These are phyloP conservation scores for Saccostrea echinata DNA, from an alignment of 1,140 invertebrate species.

Conservation along the genomic window DNA sequence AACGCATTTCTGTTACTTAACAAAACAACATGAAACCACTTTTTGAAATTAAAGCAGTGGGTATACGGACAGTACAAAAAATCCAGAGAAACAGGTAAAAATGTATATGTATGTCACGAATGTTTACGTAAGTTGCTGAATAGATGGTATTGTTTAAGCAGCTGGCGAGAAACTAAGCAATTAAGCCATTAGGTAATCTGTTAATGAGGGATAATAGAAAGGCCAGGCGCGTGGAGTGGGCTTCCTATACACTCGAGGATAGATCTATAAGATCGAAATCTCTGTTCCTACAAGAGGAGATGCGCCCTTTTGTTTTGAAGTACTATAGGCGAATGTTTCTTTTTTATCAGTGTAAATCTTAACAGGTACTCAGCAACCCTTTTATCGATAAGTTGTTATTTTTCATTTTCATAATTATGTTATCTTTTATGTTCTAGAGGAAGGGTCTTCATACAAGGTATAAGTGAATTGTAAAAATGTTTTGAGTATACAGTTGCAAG, in stretches of 20 bases:
- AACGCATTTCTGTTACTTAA: background rate
- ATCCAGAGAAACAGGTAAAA: background rate
- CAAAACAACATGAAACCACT: constrained; percentile 8
- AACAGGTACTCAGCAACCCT: background rate
- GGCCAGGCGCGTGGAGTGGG: background rate
- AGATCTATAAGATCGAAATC: background rate
- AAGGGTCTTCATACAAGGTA: background rate
- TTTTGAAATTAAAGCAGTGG: background rate
- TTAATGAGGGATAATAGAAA: background rate
- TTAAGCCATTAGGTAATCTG: constrained; percentile 8
- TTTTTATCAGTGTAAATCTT: background rate
- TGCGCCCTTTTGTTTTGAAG: background rate
- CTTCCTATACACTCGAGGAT: background rate
- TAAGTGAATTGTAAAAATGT: too few species aligned
- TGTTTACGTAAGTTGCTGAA: background rate
- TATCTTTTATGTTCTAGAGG: background rate
- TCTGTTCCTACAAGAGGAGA: background rate
- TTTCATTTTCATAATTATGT: background rate
- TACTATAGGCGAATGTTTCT: background rate
- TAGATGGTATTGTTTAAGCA: constrained; percentile 21
- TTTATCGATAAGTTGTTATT: constrained; percentile 7
- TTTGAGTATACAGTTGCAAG: too few species aligned
- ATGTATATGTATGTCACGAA: background rate
- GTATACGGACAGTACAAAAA: background rate
- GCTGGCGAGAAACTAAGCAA: background rate